phyloP scores from a whole-genome alignment of 2,888 invertebrate species.

The Parthenolecanium corni region DNA sequence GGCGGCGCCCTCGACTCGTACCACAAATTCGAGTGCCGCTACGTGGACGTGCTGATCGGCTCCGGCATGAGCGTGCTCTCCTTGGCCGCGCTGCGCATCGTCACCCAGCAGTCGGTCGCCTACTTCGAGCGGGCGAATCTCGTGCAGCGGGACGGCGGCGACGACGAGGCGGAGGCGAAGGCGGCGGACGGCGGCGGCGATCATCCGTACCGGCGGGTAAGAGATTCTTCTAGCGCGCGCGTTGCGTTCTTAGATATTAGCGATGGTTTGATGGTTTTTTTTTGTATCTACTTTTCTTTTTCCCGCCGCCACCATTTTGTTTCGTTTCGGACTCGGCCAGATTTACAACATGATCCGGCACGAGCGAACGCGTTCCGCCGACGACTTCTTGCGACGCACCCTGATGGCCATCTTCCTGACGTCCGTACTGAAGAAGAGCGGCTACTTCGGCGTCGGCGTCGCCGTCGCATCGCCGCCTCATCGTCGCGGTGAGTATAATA shows the following conservation, averaged over 20 bases:
- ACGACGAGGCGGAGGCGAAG: no score
- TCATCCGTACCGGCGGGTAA: neutral
- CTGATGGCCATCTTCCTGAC: constrained; percentile 66
- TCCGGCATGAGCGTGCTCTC: constrained; percentile 73
- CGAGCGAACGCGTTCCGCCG: constrained; percentile 47
- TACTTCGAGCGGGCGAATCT: constrained; percentile 28
- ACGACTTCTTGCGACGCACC: constrained; percentile 61
- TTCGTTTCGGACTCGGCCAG: neutral
- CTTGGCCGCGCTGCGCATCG: constrained; percentile 59
- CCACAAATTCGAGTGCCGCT: constrained; percentile 64
- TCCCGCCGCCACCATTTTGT: no score
- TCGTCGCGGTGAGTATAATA: no score
- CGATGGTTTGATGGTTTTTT: no score
- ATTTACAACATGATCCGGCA: constrained; percentile 57
- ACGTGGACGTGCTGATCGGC: constrained; percentile 61
- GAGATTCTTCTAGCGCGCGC: no score
- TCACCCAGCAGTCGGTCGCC: constrained; percentile 54
- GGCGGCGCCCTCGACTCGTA: constrained; percentile 53
- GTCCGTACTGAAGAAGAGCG: constrained; percentile 54
- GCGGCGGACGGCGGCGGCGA: neutral
- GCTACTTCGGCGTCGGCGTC: constrained; percentile 45
- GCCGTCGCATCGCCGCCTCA: constrained; percentile 11
- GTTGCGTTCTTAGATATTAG: no score
- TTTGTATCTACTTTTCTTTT: no score
- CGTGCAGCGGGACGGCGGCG: neutral